Conservation (phyloP, 2,888 invertebrate genomes). For the Sinotaia quadrata region DNA sequence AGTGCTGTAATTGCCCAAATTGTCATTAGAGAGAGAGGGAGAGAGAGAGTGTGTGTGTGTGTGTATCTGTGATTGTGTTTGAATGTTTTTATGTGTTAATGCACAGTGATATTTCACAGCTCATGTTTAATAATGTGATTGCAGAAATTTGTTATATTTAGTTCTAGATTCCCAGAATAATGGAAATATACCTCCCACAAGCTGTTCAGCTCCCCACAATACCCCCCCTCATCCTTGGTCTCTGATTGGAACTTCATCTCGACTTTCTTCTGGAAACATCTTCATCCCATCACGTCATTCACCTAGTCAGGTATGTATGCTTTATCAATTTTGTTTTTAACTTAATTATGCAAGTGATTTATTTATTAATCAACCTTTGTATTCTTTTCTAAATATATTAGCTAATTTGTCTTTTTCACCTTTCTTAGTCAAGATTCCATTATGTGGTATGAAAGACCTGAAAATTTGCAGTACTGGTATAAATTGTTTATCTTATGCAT, state of each 20-base stretch:
- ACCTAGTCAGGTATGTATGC: conserved; percentile 28
- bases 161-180: background rate
- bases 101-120: no score
- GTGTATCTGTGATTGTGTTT: no score
- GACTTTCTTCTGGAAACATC: background rate
- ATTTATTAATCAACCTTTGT: no score
- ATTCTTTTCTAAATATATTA: no score
- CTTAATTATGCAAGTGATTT: background rate
- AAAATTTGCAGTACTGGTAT: no score
- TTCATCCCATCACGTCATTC: conserved; percentile 18
- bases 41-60: background rate
- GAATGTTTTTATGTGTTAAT: no score
- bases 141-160: background rate
- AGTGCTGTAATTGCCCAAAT: background rate
- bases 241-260: background rate
- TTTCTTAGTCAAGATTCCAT: no score
- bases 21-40: background rate
- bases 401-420: no score
- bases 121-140: no score
- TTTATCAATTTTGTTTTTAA: background rate
- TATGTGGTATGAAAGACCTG: no score
- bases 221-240: background rate
- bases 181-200: background rate
- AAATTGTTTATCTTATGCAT: no score
- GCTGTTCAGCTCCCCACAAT: conserved; percentile 21